Base-by-base conservation (phyloP, 2,888 invertebrate genomes). In the Erebia ligea region DNA sequence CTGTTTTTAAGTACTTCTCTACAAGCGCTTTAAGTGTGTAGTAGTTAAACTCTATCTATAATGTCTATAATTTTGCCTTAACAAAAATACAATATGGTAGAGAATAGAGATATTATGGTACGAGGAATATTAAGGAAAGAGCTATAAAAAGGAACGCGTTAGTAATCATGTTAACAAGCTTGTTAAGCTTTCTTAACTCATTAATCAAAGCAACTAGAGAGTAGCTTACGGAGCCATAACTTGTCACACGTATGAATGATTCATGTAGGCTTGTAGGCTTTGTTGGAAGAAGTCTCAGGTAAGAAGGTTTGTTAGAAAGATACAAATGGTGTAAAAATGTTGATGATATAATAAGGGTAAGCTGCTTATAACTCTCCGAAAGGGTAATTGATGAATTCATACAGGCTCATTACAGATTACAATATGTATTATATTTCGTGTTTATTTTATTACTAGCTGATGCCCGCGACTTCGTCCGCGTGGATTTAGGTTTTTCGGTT, bases 161-260 rank as follows among this genome's bases (percentile, higher is more conserved):
- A 42, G 34, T 59, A 64, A 64, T 67, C 19, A 48, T 15, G 19
- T 19, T 13, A 61, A 48, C 48, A 58, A 50, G 19, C 45, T 72
- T 72, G 69, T 72, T 72, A 72, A 57, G 69, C 63, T n/a, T 62
- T 34, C 5, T 34, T 6, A 6, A 34, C 34, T 63, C 42, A 69
- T 72, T 58, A 69, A 64, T 69, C 67, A 69, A 52, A 64, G 58
- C 21, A 48, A 45, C 67, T 10, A 58, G 34, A 45, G 52, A 52
- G 34, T 13, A 17, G 64, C 64, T 64, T 64, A 72, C 58, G 63
- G 66, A 64, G 63, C 15, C 54, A 19, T 58, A 58, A 48, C 48
- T 40, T 70, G 21, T 57, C 61, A 67, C 25, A 62, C 15, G 34
- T 70, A 57, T n/a, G 52, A 52, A 69, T 72, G 69, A 72, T 69